A percentile compares a stretch with the other conserved stretches of the same genome.
Evolutionary conservation across 92 coral and sea anemone genomes (phyloP).

Genomic region (Epizoanthus rinbou): DNA sequence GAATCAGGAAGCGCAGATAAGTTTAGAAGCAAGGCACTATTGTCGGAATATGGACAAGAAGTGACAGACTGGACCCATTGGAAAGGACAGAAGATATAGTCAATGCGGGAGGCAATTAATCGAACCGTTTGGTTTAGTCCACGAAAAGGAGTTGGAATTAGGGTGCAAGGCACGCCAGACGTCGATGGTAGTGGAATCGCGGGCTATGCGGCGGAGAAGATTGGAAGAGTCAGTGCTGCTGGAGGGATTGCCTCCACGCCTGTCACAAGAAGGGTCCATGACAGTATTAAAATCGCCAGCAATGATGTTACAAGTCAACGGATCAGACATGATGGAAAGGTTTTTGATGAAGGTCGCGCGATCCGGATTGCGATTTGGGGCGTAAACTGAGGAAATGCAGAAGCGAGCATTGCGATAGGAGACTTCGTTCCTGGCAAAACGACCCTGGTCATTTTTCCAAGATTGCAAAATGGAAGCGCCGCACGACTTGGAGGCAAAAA

Average conservation of each 20-base stretch:
- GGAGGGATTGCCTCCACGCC: not conserved
- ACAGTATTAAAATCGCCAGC: conserved; percentile 39
- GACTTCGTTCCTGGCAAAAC: not conserved
- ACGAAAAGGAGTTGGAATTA: not conserved
- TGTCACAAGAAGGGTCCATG: not conserved
- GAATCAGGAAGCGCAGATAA: not conserved
- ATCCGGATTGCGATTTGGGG: conserved; percentile 41
- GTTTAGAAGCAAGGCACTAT: not conserved
- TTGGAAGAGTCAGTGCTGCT: not conserved
- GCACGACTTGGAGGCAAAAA: not conserved
- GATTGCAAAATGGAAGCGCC: not conserved
- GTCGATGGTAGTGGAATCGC: not conserved
- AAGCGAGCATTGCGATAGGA: not conserved
- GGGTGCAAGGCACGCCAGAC: conserved; percentile 25
- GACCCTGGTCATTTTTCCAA: not conserved
- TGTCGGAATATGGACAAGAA: conserved; percentile 39
- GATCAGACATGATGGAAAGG: not conserved
- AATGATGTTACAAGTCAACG: not conserved
- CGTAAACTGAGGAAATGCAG: not conserved
- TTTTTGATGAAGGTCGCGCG: not conserved
- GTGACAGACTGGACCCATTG: not conserved
- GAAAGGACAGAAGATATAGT: not conserved
- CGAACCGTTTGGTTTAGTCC: not conserved
- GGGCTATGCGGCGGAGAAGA: not conserved
- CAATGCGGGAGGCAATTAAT: conserved; percentile 19